These are phyloP conservation scores for Drosophila pectinifera DNA, from an alignment of 1,140 invertebrate species.

Conservation along the genomic window DNA sequence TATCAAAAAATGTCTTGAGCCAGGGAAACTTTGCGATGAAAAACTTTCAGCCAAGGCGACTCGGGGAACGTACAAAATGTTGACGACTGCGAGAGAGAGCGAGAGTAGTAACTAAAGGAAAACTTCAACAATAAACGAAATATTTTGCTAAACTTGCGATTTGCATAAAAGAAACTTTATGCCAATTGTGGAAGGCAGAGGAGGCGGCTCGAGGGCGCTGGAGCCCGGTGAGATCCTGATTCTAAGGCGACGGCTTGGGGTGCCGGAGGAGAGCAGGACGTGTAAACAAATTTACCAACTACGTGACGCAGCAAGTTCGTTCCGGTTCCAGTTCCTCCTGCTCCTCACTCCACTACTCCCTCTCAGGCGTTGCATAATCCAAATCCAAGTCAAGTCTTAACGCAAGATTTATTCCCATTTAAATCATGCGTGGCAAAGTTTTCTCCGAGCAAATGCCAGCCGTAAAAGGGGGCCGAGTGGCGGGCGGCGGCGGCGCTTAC, in stretches of 20 bases:
- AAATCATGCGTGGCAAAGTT: constrained; percentile 82
- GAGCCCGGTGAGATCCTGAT: constrained; percentile 13
- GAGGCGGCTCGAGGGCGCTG: constrained; percentile 4
- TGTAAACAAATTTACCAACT: constrained; percentile 81
- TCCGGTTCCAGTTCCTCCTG: constrained; percentile 11
- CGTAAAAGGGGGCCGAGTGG: background rate
- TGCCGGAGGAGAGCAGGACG: constrained; percentile 49
- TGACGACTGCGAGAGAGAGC: constrained; percentile 48
- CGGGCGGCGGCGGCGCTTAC: constrained; percentile 19
- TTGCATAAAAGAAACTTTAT: constrained; percentile 82
- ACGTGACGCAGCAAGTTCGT: constrained; percentile 73
- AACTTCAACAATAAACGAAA: constrained; percentile 83
- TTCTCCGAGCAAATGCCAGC: constrained; percentile 59
- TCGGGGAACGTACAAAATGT: constrained; percentile 51
- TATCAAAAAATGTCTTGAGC: constrained; percentile 66
- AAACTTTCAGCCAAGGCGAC: constrained; percentile 27
- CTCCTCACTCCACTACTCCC: background rate
- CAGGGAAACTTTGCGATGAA: constrained; percentile 36
- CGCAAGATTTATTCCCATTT: constrained; percentile 82
- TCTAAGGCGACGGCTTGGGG: constrained; percentile 51
- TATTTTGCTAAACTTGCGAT: constrained; percentile 83
- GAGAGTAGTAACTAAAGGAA: constrained; percentile 67
- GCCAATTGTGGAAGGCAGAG: constrained; percentile 62
- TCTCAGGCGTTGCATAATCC: constrained; percentile 26
- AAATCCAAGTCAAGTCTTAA: constrained; percentile 78